A percentile compares a stretch with the other conserved stretches of the same genome.
Evolutionary conservation across 1,140 invertebrate species (phyloP).

Genomic region (Apis florea): DNA sequence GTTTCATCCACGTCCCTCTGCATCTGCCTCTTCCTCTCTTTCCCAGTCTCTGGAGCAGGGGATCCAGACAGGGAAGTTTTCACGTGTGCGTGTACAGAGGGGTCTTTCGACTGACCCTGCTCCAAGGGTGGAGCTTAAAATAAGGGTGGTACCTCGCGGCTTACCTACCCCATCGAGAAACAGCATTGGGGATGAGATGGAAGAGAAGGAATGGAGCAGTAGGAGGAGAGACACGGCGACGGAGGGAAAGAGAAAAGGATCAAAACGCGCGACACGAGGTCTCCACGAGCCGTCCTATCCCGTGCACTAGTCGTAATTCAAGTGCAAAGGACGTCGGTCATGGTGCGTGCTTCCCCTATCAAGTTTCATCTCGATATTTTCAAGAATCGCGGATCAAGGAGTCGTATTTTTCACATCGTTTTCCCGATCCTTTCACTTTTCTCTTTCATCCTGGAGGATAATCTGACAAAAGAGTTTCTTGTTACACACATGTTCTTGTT

Average conservation of each 20-base stretch:
- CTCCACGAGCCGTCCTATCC: background rate
- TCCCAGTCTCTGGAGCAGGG: background rate
- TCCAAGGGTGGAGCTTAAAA: conserved; percentile 77
- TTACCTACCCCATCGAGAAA: conserved; percentile 62
- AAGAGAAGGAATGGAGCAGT: conserved; percentile 15
- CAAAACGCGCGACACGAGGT: conserved; percentile 27
- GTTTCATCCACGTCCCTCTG: background rate
- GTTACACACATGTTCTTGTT: too few species aligned
- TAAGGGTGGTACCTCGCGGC: conserved; percentile 73
- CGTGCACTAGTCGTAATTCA: conserved; percentile 55
- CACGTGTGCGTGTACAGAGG: conserved; percentile 27
- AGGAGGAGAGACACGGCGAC: conserved; percentile 32
- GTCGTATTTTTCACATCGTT: background rate
- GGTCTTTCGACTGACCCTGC: conserved; percentile 57
- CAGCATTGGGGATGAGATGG: conserved; percentile 56
- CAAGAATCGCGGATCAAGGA: conserved; percentile 7
- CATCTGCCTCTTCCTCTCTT: background rate
- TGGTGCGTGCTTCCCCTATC: background rate
- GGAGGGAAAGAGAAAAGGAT: background rate
- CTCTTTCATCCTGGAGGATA: background rate
- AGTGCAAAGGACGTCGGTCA: conserved; percentile 48
- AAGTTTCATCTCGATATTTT: background rate
- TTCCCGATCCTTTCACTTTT: background rate
- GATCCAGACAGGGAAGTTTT: conserved; percentile 31
- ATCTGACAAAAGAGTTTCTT: too few species aligned